Percentiles rank a stretch among this genome's conserved stretches.
Conservation (phyloP, 2,888 invertebrate genomes). For the Drepana falcataria region DNA sequence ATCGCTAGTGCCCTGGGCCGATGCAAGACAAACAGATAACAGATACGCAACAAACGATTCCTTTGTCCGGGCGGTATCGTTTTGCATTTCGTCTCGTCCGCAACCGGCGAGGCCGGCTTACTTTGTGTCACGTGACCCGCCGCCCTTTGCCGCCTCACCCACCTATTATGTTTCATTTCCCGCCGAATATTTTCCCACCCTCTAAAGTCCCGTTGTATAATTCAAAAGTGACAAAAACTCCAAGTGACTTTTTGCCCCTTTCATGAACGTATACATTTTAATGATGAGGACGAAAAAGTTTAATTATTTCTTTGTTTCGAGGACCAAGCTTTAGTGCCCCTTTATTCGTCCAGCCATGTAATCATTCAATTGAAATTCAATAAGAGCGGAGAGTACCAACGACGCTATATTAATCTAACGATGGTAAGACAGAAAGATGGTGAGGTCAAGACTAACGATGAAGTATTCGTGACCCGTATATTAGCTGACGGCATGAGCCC, state of each 20-base stretch:
- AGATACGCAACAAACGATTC: neutral
- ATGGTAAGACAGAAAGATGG: too few relatives aligned
- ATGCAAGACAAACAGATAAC: too few relatives aligned
- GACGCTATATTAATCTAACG: too few relatives aligned
- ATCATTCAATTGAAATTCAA: neutral
- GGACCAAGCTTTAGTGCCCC: neutral
- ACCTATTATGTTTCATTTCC: slow-evolving; percentile 1
- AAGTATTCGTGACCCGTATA: too few relatives aligned
- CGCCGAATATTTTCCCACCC: neutral
- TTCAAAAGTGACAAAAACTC: neutral
- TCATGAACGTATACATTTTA: neutral
- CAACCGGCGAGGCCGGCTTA: neutral
- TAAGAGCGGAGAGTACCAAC: neutral
- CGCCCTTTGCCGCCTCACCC: neutral
- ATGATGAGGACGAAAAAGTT: slow-evolving; percentile 1
- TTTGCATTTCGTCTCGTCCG: neutral
- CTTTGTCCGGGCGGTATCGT: neutral
- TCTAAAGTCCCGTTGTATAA: neutral
- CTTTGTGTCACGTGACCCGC: neutral
- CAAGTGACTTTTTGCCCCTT: neutral
- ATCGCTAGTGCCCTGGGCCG: too few relatives aligned
- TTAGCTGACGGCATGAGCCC: too few relatives aligned
- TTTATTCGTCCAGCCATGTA: neutral
- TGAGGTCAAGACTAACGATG: too few relatives aligned
- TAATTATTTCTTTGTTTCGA: slow-evolving; percentile 1